A percentile compares a stretch with the other conserved stretches of the same genome.
These are phyloP conservation scores for Discoglossus pictus DNA, from an alignment of 2,797 vertebrate species.

Conservation along the genomic window DNA sequence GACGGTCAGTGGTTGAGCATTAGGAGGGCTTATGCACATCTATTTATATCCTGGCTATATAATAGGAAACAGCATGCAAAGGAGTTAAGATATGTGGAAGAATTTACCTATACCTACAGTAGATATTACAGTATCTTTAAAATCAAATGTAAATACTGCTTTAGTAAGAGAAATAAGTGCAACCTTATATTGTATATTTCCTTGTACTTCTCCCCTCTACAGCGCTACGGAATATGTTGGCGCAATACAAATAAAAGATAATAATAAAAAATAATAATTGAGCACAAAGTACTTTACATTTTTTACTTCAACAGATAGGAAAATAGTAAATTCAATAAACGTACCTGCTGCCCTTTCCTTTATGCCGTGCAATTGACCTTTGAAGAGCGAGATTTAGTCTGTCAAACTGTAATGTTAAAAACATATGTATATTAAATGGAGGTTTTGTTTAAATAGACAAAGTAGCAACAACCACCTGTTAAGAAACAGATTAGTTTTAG, in stretches of 20 bases:
- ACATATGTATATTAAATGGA: slow-evolving; percentile 34
- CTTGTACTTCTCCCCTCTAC: no score
- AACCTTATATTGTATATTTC: no score
- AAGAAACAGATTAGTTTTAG: not conserved
- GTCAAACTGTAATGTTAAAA: slow-evolving; percentile 79
- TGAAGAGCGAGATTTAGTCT: slow-evolving; percentile 86
- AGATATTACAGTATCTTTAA: not conserved
- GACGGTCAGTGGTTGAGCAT: slow-evolving; percentile 29
- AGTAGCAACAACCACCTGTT: not conserved
- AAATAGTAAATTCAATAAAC: slow-evolving; percentile 24
- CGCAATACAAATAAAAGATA: no score
- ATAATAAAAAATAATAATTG: no score
- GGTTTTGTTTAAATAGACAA: not conserved
- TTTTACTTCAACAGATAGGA: not conserved
- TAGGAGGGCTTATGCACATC: slow-evolving; percentile 26
- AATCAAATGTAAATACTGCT: not conserved
- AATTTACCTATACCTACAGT: not conserved
- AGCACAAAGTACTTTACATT: not conserved
- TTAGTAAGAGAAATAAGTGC: no score
- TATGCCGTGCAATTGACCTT: slow-evolving; percentile 79
- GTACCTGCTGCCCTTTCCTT: slow-evolving; percentile 81
- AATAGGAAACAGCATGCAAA: not conserved
- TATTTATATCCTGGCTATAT: slow-evolving; percentile 35
- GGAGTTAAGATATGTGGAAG: no score
- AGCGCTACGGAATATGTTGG: no score